Evolutionary conservation across 2,888 invertebrate genomes (phyloP).

Genomic region (Cheilosia urbana): DNA sequence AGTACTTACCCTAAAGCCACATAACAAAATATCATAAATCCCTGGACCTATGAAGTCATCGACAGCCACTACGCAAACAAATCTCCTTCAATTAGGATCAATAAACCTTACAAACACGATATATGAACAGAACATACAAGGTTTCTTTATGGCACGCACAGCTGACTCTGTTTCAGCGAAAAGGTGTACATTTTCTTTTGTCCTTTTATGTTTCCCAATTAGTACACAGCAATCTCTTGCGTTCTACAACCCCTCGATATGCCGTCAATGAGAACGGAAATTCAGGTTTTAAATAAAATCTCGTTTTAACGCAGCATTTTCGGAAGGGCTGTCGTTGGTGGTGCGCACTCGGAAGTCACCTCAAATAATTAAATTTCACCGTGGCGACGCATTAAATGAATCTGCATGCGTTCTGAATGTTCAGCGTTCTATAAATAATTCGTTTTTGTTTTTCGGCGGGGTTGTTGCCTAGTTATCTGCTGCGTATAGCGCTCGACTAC

Average conservation of each 20-base stretch:
- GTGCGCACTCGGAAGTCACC: slow-evolving; percentile 3
- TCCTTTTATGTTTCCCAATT: neutral
- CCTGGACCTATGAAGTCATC: neutral
- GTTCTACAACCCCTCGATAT: slow-evolving; percentile 15
- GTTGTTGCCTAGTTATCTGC: neutral
- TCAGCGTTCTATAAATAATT: slow-evolving; percentile 35
- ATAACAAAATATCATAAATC: slow-evolving; percentile 2
- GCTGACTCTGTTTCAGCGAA: neutral
- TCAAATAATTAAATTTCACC: slow-evolving; percentile 32
- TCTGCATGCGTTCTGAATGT: slow-evolving; percentile 11
- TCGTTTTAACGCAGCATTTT: slow-evolving; percentile 9
- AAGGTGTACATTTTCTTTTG: slow-evolving; percentile 1
- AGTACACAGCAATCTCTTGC: neutral
- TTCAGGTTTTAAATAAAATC: slow-evolving; percentile 31
- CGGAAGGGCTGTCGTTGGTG: slow-evolving; percentile 3
- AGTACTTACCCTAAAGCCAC: neutral
- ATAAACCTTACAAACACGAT: slow-evolving; percentile 12
- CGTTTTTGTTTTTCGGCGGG: neutral
- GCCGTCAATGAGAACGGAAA: slow-evolving; percentile 10
- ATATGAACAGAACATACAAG: neutral
- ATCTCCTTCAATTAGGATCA: slow-evolving; percentile 7
- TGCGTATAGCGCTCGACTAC: slow-evolving; percentile 15
- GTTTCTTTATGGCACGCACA: slow-evolving; percentile 12
- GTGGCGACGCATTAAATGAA: neutral
- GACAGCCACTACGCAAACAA: neutral